Evolutionary conservation across 2,113 vertebrate genomes (phyloP), one percentile per base, ranked within the genome.

Genomic region (Acrocephalus arundinaceus): DNA sequence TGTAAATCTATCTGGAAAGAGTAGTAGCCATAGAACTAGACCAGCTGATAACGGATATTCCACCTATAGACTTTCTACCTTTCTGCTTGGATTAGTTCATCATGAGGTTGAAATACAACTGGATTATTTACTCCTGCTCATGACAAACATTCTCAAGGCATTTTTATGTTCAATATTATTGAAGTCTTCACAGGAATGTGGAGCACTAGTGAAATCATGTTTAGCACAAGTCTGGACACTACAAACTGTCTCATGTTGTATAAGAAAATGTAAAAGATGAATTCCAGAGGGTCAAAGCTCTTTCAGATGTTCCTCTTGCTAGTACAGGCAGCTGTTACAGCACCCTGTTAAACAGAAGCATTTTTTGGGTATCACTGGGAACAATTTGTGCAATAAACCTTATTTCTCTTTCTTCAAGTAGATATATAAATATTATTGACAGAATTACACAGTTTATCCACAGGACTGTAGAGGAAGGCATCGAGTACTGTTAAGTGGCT

Each of bases 301-400:
- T 30, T 78, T 71, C 39, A 90, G 24, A 24, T 30, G 6, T 41
- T 90, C 13, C 13, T 77, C 8, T 77, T 0, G 0, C 28, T 46
- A 33, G 3, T 43, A 48, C 6, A 49, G 57, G 28, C 31, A 73
- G 21, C 1, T 0, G 9, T 77, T 77, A 61, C 12, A 48, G 14
- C 13, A 61, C 19, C 17, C 9, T 52, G 23, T 48, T 62, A 77
- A 70, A 59, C 0, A 61, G 35, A 81, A 73, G 10, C 2, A 33
- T 8, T 68, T 55, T 70, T 11, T 0, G 1, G 13, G 8, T 83
- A 30, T 71, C 22, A 12, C 4, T 43, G 3, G 12, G 13, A 31
- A 31, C 33, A 9, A 70, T 51, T 48, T 70, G 18, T 74, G 55
- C 27, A 75, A 39, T 35, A 61, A 75, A 74, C 7, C 6, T 31